Evolutionary conservation across 2,888 invertebrate genomes (phyloP).

Genomic region (Nudaria mundana): DNA sequence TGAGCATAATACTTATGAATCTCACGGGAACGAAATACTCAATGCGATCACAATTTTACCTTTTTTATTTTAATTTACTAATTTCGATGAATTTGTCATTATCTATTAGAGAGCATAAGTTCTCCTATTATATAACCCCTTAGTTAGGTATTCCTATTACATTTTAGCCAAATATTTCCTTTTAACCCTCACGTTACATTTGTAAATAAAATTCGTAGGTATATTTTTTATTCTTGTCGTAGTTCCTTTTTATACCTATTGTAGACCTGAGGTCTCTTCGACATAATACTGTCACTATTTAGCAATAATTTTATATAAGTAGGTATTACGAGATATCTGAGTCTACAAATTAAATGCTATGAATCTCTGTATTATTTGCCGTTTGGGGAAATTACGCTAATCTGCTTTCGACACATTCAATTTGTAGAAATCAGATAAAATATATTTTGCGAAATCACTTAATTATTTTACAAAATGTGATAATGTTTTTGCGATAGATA

Average conservation of each 20-base stretch:
- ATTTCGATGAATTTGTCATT: constrained; percentile 24
- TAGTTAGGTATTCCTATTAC: constrained; percentile 68
- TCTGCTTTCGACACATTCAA: constrained; percentile 32
- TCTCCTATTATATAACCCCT: constrained; percentile 41
- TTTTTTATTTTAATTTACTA: constrained; percentile 44
- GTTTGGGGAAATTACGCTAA: constrained; percentile 25
- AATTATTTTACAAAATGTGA: constrained; percentile 15
- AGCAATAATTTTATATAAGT: constrained; percentile 71
- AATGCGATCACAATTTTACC: constrained; percentile 65
- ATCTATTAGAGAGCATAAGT: constrained; percentile 26
- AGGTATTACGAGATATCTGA: constrained; percentile 34
- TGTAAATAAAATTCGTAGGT: constrained; percentile 73
- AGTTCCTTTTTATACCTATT: constrained; percentile 65
- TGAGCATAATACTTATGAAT: constrained; percentile 55
- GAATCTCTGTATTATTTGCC: constrained; percentile 28
- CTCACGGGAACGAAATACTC: constrained; percentile 66
- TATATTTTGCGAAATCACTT: constrained; percentile 21
- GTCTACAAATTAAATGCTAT: constrained; percentile 41
- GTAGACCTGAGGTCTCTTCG: constrained; percentile 76
- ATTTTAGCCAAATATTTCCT: constrained; percentile 79
- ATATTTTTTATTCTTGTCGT: constrained; percentile 71
- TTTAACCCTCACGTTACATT: constrained; percentile 66
- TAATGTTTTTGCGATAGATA: constrained; percentile 18
- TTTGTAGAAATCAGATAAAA: constrained; percentile 36
- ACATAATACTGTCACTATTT: constrained; percentile 74